phyloP scores from a whole-genome alignment of 2,888 invertebrate species.

The Deilephila porcellus region DNA sequence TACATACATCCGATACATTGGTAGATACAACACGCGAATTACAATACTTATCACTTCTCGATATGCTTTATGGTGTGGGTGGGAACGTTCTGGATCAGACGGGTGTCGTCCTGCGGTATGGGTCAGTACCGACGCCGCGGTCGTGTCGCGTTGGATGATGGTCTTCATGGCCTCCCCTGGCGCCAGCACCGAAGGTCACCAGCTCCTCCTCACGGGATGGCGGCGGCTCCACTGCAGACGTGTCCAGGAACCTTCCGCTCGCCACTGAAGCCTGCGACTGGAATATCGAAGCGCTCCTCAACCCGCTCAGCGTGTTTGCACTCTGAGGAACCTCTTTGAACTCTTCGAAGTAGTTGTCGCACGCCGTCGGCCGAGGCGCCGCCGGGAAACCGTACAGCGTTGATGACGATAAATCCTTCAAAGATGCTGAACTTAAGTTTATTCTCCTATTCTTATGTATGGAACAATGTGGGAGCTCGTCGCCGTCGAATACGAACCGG shows the following conservation, averaged over 20 bases:
- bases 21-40: conserved; percentile 59
- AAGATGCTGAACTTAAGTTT: conserved; percentile 82
- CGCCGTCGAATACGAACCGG: conserved; percentile 87
- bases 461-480: conserved; percentile 83
- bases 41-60: conserved; percentile 78
- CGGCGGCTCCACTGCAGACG: conserved; percentile 87
- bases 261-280: conserved; percentile 86
- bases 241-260: conserved; percentile 88
- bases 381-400: conserved; percentile 87
- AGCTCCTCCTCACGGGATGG: conserved; percentile 88
- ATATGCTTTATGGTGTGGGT: conserved; percentile 76
- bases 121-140: conserved; percentile 82
- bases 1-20: conserved; percentile 52
- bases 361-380: conserved; percentile 86
- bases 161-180: conserved; percentile 60
- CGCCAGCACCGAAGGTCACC: conserved; percentile 88
- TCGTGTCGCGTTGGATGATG: conserved; percentile 66
- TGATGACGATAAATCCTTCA: conserved; percentile 84
- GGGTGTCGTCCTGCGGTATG: conserved; percentile 85
- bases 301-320: conserved; percentile 77
- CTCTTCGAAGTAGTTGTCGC: conserved; percentile 85
- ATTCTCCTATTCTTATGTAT: conserved; percentile 83
- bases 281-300: conserved; percentile 79
- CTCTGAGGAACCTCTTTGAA: conserved; percentile 83
- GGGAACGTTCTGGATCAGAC: conserved; percentile 72